Conservation (phyloP, 2,888 invertebrate genomes). For the Dyspetes luteomarginatus region DNA sequence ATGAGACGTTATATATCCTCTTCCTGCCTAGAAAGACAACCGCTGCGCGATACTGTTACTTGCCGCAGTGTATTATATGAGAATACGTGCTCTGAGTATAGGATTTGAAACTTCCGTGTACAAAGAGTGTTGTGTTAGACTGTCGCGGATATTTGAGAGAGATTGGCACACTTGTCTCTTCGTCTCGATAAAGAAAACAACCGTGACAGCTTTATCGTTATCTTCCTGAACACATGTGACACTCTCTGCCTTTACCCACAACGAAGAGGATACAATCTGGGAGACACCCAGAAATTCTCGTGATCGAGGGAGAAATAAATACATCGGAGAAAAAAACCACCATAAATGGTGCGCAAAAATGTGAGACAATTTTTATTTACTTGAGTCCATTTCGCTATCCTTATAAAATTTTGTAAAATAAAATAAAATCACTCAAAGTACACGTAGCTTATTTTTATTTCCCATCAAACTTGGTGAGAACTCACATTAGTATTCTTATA, state of each 20-base stretch:
- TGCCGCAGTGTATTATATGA: no score
- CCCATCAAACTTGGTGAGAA: no score
- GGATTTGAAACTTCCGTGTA: background rate
- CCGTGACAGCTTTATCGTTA: background rate
- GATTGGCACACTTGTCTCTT: constrained; percentile 13
- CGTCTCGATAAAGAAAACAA: constrained; percentile 1
- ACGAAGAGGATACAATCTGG: background rate
- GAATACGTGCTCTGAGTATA: background rate
- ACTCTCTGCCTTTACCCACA: background rate
- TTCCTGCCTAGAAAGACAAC: constrained; percentile 53
- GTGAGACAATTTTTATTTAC: no score
- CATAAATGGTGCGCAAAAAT: no score
- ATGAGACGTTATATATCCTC: constrained; percentile 54
- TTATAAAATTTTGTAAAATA: no score
- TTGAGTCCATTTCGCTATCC: no score
- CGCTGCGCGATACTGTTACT: constrained; percentile 19
- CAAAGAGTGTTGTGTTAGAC: constrained; percentile 19
- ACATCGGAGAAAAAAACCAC: no score
- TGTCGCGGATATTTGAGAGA: background rate
- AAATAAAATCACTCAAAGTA: no score
- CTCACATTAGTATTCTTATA: no score
- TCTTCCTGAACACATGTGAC: background rate
- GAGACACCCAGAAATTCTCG: background rate
- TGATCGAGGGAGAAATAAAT: background rate
- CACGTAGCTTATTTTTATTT: no score